These are phyloP conservation scores for Lepidostoma basale DNA, from an alignment of 1,140 invertebrate species.

Conservation along the genomic window DNA sequence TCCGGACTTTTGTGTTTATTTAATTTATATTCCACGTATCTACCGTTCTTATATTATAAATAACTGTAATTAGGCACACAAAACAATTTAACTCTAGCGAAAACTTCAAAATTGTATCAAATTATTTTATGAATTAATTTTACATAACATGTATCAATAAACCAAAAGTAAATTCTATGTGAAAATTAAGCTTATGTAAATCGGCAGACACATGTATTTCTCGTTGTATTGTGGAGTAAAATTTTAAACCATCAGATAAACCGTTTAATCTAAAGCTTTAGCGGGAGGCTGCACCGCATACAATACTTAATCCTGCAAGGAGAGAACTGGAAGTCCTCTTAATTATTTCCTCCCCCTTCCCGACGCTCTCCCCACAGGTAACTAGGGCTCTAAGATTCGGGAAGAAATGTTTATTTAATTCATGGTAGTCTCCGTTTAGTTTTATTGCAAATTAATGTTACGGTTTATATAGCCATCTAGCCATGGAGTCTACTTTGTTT, in stretches of 20 bases:
- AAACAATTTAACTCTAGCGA: too few relatives aligned
- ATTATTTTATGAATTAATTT: too few relatives aligned
- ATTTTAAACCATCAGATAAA: conserved; percentile 29
- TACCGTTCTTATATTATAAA: too few relatives aligned
- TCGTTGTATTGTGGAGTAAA: background rate
- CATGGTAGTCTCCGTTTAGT: background rate
- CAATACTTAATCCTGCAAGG: conserved; percentile 41
- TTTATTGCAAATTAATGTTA: conserved; percentile 2
- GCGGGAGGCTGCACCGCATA: conserved; percentile 28
- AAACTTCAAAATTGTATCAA: too few relatives aligned
- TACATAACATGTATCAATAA: too few relatives aligned
- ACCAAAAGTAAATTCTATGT: too few relatives aligned
- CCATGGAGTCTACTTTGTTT: background rate
- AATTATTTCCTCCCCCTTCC: conserved; percentile 46
- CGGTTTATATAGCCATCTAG: too few relatives aligned
- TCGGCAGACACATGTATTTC: background rate
- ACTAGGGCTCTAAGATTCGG: conserved; percentile 8
- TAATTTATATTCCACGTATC: too few relatives aligned
- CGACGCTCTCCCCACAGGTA: conserved; percentile 25
- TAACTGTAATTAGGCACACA: too few relatives aligned
- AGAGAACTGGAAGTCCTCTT: conserved; percentile 41
- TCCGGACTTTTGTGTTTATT: too few relatives aligned
- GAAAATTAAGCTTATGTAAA: background rate
- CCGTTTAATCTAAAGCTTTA: conserved; percentile 35
- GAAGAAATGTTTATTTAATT: conserved; percentile 10